phyloP scores from a whole-genome alignment of 2,113 vertebrate genomes.

The Delphinapterus leucas region DNA sequence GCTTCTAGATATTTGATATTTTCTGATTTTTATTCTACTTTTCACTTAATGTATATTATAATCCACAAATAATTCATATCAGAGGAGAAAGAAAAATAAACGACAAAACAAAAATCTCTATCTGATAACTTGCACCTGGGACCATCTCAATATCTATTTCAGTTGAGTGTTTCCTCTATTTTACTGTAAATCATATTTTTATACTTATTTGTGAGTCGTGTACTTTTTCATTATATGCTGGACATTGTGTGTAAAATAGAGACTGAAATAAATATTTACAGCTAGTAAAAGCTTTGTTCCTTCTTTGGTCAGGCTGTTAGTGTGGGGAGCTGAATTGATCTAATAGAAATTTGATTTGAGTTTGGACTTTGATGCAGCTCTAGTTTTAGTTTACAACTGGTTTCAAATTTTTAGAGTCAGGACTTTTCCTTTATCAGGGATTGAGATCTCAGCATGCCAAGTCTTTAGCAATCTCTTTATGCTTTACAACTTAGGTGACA shows the following conservation, averaged over 20 bases:
- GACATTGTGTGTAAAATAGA: background rate
- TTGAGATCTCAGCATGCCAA: background rate
- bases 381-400: background rate
- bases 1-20: background rate
- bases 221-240: background rate
- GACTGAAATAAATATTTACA: background rate
- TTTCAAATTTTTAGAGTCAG: background rate
- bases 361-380: background rate
- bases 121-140: background rate
- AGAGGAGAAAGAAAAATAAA: background rate
- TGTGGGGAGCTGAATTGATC: background rate
- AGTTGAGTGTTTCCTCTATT: background rate
- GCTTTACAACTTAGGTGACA: background rate
- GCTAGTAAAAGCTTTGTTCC: background rate
- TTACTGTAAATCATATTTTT: background rate
- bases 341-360: background rate
- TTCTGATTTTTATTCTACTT: constrained; percentile 3
- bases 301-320: background rate
- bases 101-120: background rate
- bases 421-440: background rate
- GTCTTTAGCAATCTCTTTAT: background rate
- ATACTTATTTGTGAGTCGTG: background rate
- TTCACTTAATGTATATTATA: background rate
- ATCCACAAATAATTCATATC: background rate
- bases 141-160: background rate